phyloP scores from a whole-genome alignment of 2,888 invertebrate genomes.

The Aquatica leii region DNA sequence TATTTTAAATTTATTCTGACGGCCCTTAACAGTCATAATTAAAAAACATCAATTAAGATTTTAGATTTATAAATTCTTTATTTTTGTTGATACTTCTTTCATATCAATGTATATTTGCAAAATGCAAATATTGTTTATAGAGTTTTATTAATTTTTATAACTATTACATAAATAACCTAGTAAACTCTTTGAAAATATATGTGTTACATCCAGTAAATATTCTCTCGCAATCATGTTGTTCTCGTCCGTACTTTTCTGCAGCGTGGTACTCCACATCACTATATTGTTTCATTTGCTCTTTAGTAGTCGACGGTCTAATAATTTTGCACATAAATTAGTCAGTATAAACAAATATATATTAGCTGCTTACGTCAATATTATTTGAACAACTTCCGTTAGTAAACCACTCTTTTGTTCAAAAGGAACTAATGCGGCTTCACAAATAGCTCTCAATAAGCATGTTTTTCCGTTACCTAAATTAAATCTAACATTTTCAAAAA shows the following conservation, averaged over 20 bases:
- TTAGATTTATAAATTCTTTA: too few species aligned
- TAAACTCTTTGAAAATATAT: constrained; percentile 66
- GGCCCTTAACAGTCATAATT: too few species aligned
- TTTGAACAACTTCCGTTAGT: constrained; percentile 76
- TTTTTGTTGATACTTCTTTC: too few species aligned
- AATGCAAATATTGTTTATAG: constrained; percentile 62
- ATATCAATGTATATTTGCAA: too few species aligned
- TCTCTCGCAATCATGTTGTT: constrained; percentile 63
- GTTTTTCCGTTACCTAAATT: constrained; percentile 70
- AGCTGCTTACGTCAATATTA: constrained; percentile 77
- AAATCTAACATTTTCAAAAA: constrained; percentile 61
- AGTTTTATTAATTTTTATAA: constrained; percentile 26
- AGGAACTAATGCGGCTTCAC: constrained; percentile 76
- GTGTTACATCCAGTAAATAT: constrained; percentile 73
- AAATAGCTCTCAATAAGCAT: constrained; percentile 78
- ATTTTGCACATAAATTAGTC: too few species aligned
- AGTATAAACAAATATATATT: too few species aligned
- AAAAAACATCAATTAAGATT: too few species aligned
- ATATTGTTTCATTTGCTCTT: constrained; percentile 69
- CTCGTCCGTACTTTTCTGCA: constrained; percentile 73
- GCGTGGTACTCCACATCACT: constrained; percentile 77
- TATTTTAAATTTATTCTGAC: too few species aligned
- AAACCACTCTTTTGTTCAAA: constrained; percentile 73
- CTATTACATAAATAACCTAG: constrained; percentile 49
- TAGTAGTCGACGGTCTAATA: constrained; percentile 74